A percentile compares a stretch with the other conserved stretches of the same genome.
Evolutionary conservation across 1,140 invertebrate species (phyloP).

Genomic region (Subanguina moxae): DNA sequence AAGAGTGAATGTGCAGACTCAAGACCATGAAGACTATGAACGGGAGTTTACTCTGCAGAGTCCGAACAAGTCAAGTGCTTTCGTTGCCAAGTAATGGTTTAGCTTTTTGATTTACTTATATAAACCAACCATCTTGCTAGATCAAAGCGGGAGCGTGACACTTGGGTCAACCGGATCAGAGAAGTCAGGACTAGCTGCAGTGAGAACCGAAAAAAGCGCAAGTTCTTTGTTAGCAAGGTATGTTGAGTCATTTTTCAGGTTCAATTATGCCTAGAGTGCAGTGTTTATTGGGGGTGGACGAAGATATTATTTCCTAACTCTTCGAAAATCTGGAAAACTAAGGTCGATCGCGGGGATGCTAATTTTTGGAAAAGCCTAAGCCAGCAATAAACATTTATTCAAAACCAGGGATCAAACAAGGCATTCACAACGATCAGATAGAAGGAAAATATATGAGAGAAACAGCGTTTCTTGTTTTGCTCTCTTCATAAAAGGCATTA

Average conservation of each 20-base stretch:
- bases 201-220: neutral
- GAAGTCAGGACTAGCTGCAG: constrained; percentile 13
- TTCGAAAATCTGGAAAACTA: no score
- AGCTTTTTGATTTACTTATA: neutral
- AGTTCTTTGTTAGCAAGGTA: neutral
- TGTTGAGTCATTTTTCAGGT: neutral
- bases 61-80: constrained; percentile 39
- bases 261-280: no score
- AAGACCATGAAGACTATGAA: constrained; percentile 49
- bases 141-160: constrained; percentile 35
- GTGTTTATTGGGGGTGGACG: no score
- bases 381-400: no score
- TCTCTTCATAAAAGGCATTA: no score
- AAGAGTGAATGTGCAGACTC: constrained; percentile 23
- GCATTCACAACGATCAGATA: no score
- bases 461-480: no score
- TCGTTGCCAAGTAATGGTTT: constrained; percentile 31
- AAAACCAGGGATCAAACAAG: no score
- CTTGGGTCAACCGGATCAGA: constrained; percentile 37
- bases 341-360: no score
- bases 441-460: no score
- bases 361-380: no score
- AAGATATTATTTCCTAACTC: no score
- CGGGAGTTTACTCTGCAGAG: constrained; percentile 38
- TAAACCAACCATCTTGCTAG: constrained; percentile 6